phyloP scores from a whole-genome alignment of 2,113 vertebrate genomes.

The Eudyptes chrysolophus region DNA sequence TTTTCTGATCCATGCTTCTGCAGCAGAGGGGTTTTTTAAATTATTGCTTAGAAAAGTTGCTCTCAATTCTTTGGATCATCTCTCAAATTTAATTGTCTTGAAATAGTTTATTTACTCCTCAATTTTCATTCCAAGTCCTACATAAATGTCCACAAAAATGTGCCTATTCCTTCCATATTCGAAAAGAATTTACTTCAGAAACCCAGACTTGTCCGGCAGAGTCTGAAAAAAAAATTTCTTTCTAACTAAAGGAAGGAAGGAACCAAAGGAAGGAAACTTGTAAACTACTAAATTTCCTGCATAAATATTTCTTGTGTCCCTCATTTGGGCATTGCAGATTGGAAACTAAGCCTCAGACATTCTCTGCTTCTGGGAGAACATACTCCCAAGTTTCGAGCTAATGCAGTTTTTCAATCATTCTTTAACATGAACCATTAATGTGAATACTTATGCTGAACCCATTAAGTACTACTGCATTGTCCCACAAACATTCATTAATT shows the following conservation, averaged over 20 bases:
- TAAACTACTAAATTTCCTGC: conserved; percentile 58
- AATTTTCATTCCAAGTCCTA: not conserved
- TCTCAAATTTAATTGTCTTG: not conserved
- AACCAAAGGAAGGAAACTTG: conserved; percentile 56
- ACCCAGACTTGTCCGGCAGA: not conserved
- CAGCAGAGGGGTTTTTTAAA: not conserved
- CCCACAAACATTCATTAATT: not conserved
- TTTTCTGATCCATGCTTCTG: not conserved
- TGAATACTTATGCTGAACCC: not conserved
- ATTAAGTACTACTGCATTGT: not conserved
- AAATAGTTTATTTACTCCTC: not conserved
- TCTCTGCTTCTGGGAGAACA: not conserved
- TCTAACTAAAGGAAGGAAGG: conserved; percentile 53
- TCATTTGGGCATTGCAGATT: not conserved
- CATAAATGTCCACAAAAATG: not conserved
- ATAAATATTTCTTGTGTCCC: conserved; percentile 37
- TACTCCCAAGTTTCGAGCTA: not conserved
- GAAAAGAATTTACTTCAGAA: not conserved
- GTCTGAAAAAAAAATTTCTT: not conserved
- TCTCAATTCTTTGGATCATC: not conserved
- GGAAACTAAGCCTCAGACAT: not conserved
- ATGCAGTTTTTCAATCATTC: not conserved
- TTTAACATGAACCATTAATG: conserved; percentile 16
- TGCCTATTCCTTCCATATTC: not conserved
- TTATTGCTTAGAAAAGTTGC: not conserved